Percentiles rank a stretch among this genome's conserved stretches.
Evolutionary conservation across 2,797 vertebrate genomes (phyloP).

Genomic region (Oceanodroma leucorhoa): DNA sequence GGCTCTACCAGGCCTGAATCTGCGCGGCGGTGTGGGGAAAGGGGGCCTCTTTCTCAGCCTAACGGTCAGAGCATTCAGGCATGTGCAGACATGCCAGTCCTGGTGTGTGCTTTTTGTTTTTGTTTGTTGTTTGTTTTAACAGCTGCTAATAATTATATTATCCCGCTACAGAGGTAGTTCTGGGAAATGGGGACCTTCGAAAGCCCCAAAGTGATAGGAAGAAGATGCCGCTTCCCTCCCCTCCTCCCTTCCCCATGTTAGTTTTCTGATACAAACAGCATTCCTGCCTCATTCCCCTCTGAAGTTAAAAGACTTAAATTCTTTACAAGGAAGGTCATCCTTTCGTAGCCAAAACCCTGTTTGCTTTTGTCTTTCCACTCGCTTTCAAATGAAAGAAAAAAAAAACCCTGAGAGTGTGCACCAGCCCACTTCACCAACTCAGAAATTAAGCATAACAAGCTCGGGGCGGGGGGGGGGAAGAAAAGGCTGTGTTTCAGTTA

Average conservation of each 20-base stretch:
- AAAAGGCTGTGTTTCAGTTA: constrained; percentile 32
- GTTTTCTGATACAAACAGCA: constrained; percentile 70
- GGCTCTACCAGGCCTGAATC: constrained; percentile 7
- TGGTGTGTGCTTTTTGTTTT: constrained; percentile 1
- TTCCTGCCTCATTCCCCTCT: constrained; percentile 69
- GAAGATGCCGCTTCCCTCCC: constrained; percentile 28
- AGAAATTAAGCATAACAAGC: constrained; percentile 66
- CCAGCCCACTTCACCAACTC: constrained; percentile 60
- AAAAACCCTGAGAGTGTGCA: constrained; percentile 5
- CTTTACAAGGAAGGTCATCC: constrained; percentile 80
- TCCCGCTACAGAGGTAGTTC: constrained; percentile 29
- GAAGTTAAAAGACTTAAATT: constrained; percentile 78
- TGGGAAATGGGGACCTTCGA: constrained; percentile 38
- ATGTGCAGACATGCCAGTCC: constrained; percentile 68
- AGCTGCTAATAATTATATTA: constrained; percentile 69
- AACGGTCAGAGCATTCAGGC: constrained; percentile 59
- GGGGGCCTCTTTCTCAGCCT: constrained; percentile 55
- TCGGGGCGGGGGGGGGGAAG: background rate
- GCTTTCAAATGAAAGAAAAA: constrained; percentile 67
- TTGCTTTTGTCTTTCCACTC: constrained; percentile 78
- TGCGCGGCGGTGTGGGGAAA: background rate
- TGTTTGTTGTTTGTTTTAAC: constrained; percentile 67
- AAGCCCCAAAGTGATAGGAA: constrained; percentile 22
- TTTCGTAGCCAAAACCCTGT: constrained; percentile 75
- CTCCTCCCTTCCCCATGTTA: constrained; percentile 45